Base-by-base conservation (phyloP, 2,888 invertebrate genomes). In the Tetranychus piercei region DNA sequence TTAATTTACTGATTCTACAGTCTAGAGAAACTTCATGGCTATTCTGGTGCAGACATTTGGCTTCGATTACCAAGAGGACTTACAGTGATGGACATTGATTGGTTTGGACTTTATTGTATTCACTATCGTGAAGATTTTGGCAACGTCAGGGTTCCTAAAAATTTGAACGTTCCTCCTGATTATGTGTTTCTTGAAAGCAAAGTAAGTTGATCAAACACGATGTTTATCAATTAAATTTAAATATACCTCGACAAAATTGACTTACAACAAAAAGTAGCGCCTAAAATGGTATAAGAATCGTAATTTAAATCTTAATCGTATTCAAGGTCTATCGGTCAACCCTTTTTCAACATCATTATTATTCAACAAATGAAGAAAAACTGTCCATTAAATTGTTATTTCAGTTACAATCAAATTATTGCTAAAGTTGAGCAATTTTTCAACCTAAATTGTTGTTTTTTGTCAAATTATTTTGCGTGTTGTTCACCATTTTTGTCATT, bases 41-140 rank as follows among this genome's bases (percentile, higher is more conserved):
- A 94, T 83, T 89, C 91, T 80, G 93, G 93, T 6, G 91, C 92
- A 82, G 92, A 93, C 82, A 91, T 94, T 76, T 92, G 92, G 84
- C 89, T 94, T 79, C 90, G 91, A 80, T 83, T 94, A 74, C 93
- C 93, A 0, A 89, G 89, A 72, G 87, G 88, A 79, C 83, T 92
- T 78, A 92, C 92, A 0, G 91, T 92, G 1, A 90, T 92, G 83
- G 92, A 92, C 82, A 90, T 94, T 79, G 91, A 93, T 83, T 94
- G 92, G 92, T 85, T 94, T 45, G 87, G 91, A 0, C 89, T 94
- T 0, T 94, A 92, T 91, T 93, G 93, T 81, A 90, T 92, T n/a
- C 88, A 89, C 80, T 91, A 90, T 83, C 84, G 88, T 6, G 91
- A 93, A 81, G 92, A 93, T 84, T 94, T 93, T 81, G 94, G 94